These are phyloP conservation scores for Archaeoteleia sp. DNA, from an alignment of 2,888 invertebrate species.

Conservation along the genomic window DNA sequence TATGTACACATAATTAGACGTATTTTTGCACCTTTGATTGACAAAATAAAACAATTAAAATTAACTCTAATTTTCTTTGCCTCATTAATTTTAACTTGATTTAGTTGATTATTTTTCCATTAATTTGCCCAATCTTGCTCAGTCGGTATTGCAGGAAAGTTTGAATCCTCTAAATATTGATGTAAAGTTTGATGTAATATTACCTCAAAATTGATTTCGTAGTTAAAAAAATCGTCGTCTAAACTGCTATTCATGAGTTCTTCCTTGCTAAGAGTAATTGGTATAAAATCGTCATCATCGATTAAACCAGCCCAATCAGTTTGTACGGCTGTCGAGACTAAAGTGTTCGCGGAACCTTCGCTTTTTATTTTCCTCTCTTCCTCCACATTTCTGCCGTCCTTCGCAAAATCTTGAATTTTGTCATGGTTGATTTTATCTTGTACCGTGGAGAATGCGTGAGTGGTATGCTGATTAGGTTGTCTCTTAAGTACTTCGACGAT, in stretches of 20 bases:
- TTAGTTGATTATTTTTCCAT: conserved; percentile 76
- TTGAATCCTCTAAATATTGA: conserved; percentile 12
- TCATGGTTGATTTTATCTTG: conserved; percentile 47
- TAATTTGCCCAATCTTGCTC: too few species aligned
- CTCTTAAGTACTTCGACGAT: conserved; percentile 78
- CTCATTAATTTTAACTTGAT: too few species aligned
- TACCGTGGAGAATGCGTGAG: conserved; percentile 43
- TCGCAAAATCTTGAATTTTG: conserved; percentile 52
- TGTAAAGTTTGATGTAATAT: conserved; percentile 28
- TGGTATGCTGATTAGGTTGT: conserved; percentile 61
- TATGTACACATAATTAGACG: too few species aligned
- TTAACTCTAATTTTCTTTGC: too few species aligned
- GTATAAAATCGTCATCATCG: conserved; percentile 65
- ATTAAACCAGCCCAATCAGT: conserved; percentile 76
- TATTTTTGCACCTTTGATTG: too few species aligned
- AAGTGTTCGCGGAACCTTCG: conserved; percentile 52
- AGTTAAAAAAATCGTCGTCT: conserved; percentile 77
- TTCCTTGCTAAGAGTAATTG: conserved; percentile 61
- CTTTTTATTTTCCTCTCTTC: conserved; percentile 43
- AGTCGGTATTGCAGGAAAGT: conserved; percentile 11
- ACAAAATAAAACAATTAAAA: too few species aligned
- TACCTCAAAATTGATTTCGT: conserved; percentile 79
- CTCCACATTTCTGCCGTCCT: conserved; percentile 42
- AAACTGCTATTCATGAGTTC: conserved; percentile 75
- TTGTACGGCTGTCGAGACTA: conserved; percentile 76